Evolutionary conservation across 2,888 invertebrate genomes (phyloP), one percentile per base, ranked within the genome.

Genomic region (Hypomecis punctinalis): DNA sequence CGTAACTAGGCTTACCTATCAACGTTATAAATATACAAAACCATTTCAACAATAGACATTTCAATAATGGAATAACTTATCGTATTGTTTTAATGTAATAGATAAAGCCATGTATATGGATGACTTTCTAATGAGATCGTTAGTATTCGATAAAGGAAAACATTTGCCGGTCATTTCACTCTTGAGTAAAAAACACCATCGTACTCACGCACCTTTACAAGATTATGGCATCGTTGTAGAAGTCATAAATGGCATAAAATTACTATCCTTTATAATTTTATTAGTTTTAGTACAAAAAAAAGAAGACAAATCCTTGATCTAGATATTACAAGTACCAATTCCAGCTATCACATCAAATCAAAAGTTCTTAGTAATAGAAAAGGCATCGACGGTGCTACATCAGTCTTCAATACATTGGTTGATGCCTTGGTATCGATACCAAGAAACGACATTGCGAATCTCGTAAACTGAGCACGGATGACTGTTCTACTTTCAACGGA

Each of bases 401-500:
- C 10, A 36, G 10, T 42, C 54, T 36, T 47, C 35, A 35, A 51
- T 58, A 43, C 10, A 52, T n/a, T n/a, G n/a, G n/a, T n/a, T n/a
- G 6, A 51, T 48, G 5, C 36, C 43, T 23, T 23, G 33, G 36
- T 53, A 35, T 60, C 46, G 46, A 60, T 60, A 52, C 47, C n/a
- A 57, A 48, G 61, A 56, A 65, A 53, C 46, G 53, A 52, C 8
- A 77, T 83, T 77, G 82, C 79, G 77, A 83, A 83, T 84, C 80
- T 82, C 77, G 76, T 77, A 79, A 81, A 77, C 77, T 76, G 71
- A 68, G 72, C 81, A 76, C 90, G 90, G 89, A 90, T 83, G 85
- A 79, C 72, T 81, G 91, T 78, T 86, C 90, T 69, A 91, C 85
- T 89, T 91, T 84, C 79, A 76, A 79, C 78, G 79, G 75, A 73